A percentile compares a stretch with the other conserved stretches of the same genome.
Conservation (phyloP, 2,888 invertebrate species). For the Stenotaenia linearis region DNA sequence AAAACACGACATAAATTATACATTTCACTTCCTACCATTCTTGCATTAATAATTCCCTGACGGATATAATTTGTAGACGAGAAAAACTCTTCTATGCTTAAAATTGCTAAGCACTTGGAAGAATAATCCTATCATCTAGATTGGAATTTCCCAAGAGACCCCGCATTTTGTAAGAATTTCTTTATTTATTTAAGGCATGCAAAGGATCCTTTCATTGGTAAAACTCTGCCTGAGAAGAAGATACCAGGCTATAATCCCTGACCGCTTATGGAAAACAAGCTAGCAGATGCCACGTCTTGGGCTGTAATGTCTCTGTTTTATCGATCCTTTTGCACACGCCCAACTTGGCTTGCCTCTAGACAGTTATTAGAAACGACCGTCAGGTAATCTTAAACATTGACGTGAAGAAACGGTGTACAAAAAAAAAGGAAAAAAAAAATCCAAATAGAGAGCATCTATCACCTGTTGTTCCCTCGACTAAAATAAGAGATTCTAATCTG, state of each 20-base stretch:
- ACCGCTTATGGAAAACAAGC: slow-evolving; percentile 23
- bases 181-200: slow-evolving; percentile 12
- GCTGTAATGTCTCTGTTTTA: slow-evolving; percentile 17
- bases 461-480: slow-evolving; percentile 22
- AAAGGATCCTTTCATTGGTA: background rate
- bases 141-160: background rate
- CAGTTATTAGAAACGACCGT: slow-evolving; percentile 20
- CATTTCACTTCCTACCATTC: background rate
- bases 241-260: slow-evolving; percentile 17
- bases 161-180: background rate
- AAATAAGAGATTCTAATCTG: slow-evolving; percentile 23
- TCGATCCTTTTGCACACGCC: slow-evolving; percentile 20
- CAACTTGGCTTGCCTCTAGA: slow-evolving; percentile 7
- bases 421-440: background rate
- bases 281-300: slow-evolving; percentile 10
- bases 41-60: background rate
- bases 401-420: background rate
- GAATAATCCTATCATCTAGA: background rate
- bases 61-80: background rate
- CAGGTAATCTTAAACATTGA: slow-evolving; percentile 19
- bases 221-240: background rate
- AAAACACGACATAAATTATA: background rate
- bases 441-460: slow-evolving; percentile 1
- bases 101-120: slow-evolving; percentile 13
- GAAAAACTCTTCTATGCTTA: background rate